Evolutionary conservation across 2,888 invertebrate species (phyloP), one percentile per base, ranked within the genome.

Genomic region (Nesidiocoris tenuis): DNA sequence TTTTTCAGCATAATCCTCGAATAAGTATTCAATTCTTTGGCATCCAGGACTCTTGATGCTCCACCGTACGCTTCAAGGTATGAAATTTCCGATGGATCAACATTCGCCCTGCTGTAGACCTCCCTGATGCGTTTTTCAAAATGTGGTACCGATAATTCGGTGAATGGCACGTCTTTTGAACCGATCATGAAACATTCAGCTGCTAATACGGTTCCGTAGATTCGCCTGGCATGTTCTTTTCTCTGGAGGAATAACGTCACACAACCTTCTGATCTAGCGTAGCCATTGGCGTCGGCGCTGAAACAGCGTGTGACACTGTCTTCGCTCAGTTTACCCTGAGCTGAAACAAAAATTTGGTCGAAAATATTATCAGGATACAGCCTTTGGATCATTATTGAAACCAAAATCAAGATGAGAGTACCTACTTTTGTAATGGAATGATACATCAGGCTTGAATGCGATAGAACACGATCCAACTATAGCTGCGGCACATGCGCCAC

Each of bases 121-220:
- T 79, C 64, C 17, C 64, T 57, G 12, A 80, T 16, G 3, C 76
- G 19, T 5, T 55, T 19, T 9, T 59, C 59, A n/a, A 17, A 59
- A 19, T 19, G 59, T 5, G n/a, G 5, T 9, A 59, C 19, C n/a
- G 59, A n/a, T 18, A 59, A 16, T 59, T 59, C 59, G 59, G 17
- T 18, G 59, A 59, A 59, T 59, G n/a, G 59, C 3, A 9, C n/a
- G 7, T 5, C 7, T n/a, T 63, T 63, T 5, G 64, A 1, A n/a
- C 2, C 9, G 57, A 56, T 18, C 25, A 18, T 2, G 9, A 18
- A 12, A 24, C 12, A 22, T 12, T 22, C 64, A 5, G 19, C 64
- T 18, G 21, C 87, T 19, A 89, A 82, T n/a, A 89, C 82, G 56
- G 85, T 85, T 17, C 84, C 84, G 77, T 86, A 86, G 17, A 84